These are phyloP conservation scores for Drosophila setifemur DNA, from an alignment of 1,140 invertebrate species.

Conservation along the genomic window DNA sequence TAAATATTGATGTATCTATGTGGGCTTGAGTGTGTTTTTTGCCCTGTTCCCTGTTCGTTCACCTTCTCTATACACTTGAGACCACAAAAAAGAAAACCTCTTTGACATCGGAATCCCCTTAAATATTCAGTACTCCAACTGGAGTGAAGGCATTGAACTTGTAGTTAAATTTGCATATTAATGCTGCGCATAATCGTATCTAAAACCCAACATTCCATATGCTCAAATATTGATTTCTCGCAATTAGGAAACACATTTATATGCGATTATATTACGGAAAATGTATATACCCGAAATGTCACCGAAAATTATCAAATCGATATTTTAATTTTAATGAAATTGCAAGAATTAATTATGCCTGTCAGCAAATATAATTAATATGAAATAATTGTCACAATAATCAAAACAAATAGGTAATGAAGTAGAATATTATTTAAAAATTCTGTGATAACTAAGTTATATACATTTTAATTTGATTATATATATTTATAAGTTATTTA, in stretches of 20 bases:
- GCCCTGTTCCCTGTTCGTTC: constrained; percentile 39
- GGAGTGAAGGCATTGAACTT: constrained; percentile 27
- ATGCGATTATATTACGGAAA: constrained; percentile 3
- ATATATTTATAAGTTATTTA: no score
- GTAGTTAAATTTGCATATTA: background rate
- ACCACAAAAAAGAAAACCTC: background rate
- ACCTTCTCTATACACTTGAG: constrained; percentile 23
- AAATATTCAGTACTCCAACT: constrained; percentile 27
- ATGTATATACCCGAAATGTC: no score
- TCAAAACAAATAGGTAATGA: no score
- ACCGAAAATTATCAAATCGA: constrained; percentile 12
- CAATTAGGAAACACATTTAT: no score
- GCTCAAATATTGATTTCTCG: background rate
- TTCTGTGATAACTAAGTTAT: no score
- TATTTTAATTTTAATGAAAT: constrained; percentile 37
- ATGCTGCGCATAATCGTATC: background rate
- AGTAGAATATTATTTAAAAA: no score
- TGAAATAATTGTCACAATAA: no score
- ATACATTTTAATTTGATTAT: no score
- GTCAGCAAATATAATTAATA: background rate
- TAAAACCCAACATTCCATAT: background rate
- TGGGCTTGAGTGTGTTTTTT: background rate
- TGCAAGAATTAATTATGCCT: constrained; percentile 17
- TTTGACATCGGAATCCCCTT: constrained; percentile 2
- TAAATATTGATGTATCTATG: constrained; percentile 25